phyloP scores from a whole-genome alignment of 2,888 invertebrate species.

The Parelbella ahira region DNA sequence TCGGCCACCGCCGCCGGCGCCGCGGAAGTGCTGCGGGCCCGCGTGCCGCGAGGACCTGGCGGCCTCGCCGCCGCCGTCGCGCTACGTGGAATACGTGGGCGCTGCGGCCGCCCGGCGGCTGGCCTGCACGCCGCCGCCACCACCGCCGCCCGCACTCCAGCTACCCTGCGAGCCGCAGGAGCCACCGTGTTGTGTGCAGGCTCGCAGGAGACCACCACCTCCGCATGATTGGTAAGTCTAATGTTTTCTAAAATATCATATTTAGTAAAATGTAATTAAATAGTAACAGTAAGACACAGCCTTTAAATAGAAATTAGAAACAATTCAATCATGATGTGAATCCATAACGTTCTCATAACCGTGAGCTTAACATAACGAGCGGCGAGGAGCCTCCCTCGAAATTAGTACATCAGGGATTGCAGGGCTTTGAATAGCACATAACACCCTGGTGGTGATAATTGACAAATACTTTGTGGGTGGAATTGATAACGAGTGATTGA shows the following conservation, averaged over 20 bases:
- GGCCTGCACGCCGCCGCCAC: conserved; percentile 75
- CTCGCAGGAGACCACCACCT: conserved; percentile 78
- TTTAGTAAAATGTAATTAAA: too few species aligned
- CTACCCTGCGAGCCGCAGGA: conserved; percentile 72
- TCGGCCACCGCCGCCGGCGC: conserved; percentile 60
- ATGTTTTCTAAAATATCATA: too few species aligned
- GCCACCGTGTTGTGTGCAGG: conserved; percentile 80
- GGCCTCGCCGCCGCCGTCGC: conserved; percentile 67
- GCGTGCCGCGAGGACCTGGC: conserved; percentile 70
- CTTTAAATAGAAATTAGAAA: not conserved
- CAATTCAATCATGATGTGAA: too few species aligned
- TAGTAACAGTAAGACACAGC: too few species aligned
- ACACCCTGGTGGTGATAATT: conserved; percentile 58
- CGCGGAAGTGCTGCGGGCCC: conserved; percentile 71
- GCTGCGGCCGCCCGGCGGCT: conserved; percentile 82
- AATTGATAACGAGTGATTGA: conserved; percentile 74
- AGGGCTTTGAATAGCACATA: conserved; percentile 53
- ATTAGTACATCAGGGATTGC: conserved; percentile 30
- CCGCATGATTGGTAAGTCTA: conserved; percentile 79
- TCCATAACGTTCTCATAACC: conserved; percentile 2
- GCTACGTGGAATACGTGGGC: conserved; percentile 83
- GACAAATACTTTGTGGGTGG: conserved; percentile 63
- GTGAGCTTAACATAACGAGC: conserved; percentile 1
- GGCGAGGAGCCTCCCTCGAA: conserved; percentile 6
- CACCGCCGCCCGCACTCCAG: conserved; percentile 71